Evolutionary conservation across 2,113 vertebrate species (phyloP).

Genomic region (Phalacrocorax brasilianus): DNA sequence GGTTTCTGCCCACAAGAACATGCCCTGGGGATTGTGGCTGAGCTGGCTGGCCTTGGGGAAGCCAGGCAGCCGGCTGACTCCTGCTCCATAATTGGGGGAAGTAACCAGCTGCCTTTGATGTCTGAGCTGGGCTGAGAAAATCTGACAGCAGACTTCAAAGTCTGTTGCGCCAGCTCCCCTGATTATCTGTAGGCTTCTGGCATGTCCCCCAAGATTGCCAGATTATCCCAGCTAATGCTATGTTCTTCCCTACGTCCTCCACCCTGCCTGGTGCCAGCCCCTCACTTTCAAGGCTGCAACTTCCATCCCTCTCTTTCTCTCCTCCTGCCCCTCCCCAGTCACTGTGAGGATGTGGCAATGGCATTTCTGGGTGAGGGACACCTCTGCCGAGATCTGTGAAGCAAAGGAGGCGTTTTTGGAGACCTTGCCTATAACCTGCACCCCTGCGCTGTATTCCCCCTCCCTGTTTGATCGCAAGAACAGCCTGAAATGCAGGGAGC

Average conservation of each 20-base stretch:
- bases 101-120: slow-evolving; percentile 54
- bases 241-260: neutral
- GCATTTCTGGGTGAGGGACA: neutral
- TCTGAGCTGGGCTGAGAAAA: slow-evolving; percentile 44
- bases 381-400: neutral
- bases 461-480: fast-evolving
- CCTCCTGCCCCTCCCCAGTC: neutral
- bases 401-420: neutral
- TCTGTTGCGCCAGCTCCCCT: neutral
- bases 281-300: neutral
- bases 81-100: neutral
- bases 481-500: neutral
- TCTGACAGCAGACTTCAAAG: slow-evolving; percentile 51
- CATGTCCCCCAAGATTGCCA: neutral
- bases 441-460: neutral
- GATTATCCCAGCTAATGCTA: slow-evolving; percentile 48
- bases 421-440: neutral
- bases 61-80: neutral
- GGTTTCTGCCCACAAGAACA: neutral
- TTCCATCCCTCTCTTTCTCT: neutral
- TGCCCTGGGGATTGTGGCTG: neutral
- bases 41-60: neutral
- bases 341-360: neutral
- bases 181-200: slow-evolving; percentile 44
- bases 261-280: neutral